phyloP scores from a whole-genome alignment of 2,888 invertebrate genomes.

The Seira musarum region DNA sequence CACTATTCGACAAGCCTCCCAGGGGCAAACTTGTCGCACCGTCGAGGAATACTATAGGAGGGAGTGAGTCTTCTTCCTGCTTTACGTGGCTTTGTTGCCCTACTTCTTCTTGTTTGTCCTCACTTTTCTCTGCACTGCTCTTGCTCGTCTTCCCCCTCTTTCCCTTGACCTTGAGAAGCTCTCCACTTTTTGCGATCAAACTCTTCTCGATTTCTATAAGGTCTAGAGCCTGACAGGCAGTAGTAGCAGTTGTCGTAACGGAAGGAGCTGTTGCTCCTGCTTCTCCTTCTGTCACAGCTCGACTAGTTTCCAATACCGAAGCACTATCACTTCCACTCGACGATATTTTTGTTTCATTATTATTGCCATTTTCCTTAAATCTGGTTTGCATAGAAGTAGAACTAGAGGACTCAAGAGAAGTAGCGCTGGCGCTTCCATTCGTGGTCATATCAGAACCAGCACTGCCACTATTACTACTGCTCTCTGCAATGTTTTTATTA shows the following conservation, averaged over 20 bases:
- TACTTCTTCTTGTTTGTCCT: neutral
- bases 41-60: constrained; percentile 40
- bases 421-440: neutral
- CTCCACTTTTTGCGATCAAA: constrained; percentile 20
- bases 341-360: constrained; percentile 4
- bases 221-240: neutral
- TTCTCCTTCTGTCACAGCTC: constrained; percentile 1
- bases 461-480: neutral
- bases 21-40: constrained; percentile 41
- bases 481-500: neutral
- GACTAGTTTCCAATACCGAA: neutral
- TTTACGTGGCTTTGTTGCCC: neutral
- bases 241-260: constrained; percentile 2
- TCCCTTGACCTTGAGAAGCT: constrained; percentile 27
- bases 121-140: neutral
- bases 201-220: constrained; percentile 46
- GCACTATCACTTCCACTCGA: neutral
- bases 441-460: neutral
- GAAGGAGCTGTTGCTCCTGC: constrained; percentile 1
- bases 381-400: neutral
- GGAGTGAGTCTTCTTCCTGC: constrained; percentile 22
- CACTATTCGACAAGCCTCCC: constrained; percentile 19
- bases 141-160: neutral
- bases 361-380: constrained; percentile 2
- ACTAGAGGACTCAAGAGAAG: neutral